Percentiles rank a stretch among this genome's conserved stretches.
These are phyloP conservation scores for Philantomba maxwellii DNA, from an alignment of 2,113 vertebrate genomes.

Conservation along the genomic window DNA sequence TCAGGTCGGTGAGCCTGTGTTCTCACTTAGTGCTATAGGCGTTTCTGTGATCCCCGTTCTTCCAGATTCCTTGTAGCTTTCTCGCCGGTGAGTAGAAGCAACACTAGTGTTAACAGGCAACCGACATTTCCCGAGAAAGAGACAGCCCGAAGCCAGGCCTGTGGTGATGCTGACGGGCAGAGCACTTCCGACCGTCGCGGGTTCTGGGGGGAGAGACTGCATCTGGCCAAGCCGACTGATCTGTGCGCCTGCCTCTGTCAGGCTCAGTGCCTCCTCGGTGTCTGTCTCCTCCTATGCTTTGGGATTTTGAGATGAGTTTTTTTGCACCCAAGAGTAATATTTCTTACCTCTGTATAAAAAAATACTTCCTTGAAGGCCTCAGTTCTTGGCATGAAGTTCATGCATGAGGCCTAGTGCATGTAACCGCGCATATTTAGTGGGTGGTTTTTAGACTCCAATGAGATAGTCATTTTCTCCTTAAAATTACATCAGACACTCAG, in stretches of 20 bases:
- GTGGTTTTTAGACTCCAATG: background rate
- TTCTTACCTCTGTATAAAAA: slow-evolving; percentile 16
- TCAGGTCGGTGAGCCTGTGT: slow-evolving; percentile 6
- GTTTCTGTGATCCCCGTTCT: slow-evolving; percentile 38
- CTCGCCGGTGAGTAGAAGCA: slow-evolving; percentile 46
- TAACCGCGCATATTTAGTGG: background rate
- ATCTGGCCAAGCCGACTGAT: slow-evolving; percentile 56
- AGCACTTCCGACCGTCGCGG: slow-evolving; percentile 18
- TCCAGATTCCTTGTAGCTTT: slow-evolving; percentile 28
- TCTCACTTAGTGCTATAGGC: slow-evolving; percentile 59
- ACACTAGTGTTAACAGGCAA: slow-evolving; percentile 44
- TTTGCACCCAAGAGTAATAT: slow-evolving; percentile 12
- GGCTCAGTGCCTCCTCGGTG: background rate
- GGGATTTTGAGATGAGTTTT: slow-evolving; percentile 44
- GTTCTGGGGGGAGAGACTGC: slow-evolving; percentile 40
- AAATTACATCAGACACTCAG: background rate
- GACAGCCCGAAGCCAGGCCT: slow-evolving; percentile 51
- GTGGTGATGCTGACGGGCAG: slow-evolving; percentile 54
- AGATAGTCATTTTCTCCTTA: background rate
- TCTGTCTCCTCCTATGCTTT: slow-evolving; percentile 16
- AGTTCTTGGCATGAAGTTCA: background rate
- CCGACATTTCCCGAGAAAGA: slow-evolving; percentile 49
- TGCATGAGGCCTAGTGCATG: background rate
- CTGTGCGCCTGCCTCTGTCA: slow-evolving; percentile 7
- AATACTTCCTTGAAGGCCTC: background rate